A percentile compares a stretch with the other conserved stretches of the same genome.
Evolutionary conservation across 2,113 vertebrate genomes (phyloP).

Genomic region (Bettongia penicillata): DNA sequence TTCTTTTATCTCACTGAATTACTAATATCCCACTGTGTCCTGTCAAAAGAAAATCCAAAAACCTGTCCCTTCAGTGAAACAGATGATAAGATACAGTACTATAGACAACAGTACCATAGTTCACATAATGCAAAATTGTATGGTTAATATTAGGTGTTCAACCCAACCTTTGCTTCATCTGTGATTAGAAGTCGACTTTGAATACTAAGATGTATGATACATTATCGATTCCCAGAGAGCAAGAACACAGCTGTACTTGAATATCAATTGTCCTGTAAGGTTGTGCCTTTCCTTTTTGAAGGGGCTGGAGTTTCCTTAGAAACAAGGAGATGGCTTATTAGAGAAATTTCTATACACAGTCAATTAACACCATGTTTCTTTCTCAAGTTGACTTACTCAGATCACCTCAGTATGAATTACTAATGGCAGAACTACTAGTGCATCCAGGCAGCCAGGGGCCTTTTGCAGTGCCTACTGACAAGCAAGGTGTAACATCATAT

Average conservation of each 20-base stretch:
- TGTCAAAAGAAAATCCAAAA: conserved; percentile 10
- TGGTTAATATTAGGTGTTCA: conserved; percentile 58
- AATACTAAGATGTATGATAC: conserved; percentile 78
- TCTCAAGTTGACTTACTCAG: conserved; percentile 75
- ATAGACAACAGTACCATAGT: conserved; percentile 67
- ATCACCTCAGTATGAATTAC: neutral
- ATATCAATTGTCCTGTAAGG: conserved; percentile 62
- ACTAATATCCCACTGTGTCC: neutral
- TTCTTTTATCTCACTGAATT: conserved; percentile 5
- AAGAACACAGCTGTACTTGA: conserved; percentile 68
- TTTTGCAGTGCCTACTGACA: conserved; percentile 58
- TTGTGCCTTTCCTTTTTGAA: conserved; percentile 60
- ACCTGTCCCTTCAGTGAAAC: conserved; percentile 56
- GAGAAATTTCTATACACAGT: conserved; percentile 65
- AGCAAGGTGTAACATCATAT: conserved; percentile 75
- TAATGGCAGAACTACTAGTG: conserved; percentile 60
- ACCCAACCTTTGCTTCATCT: conserved; percentile 72
- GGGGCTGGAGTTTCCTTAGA: conserved; percentile 79
- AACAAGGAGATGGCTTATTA: conserved; percentile 64
- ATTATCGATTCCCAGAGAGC: conserved; percentile 60
- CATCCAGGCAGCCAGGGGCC: conserved; percentile 69
- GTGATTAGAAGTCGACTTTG: conserved; percentile 74
- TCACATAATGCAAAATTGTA: conserved; percentile 67
- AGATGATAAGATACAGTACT: conserved; percentile 51
- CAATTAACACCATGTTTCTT: conserved; percentile 77